Evolutionary conservation across 2,113 vertebrate species (phyloP).

Genomic region (Emberiza fucata): DNA sequence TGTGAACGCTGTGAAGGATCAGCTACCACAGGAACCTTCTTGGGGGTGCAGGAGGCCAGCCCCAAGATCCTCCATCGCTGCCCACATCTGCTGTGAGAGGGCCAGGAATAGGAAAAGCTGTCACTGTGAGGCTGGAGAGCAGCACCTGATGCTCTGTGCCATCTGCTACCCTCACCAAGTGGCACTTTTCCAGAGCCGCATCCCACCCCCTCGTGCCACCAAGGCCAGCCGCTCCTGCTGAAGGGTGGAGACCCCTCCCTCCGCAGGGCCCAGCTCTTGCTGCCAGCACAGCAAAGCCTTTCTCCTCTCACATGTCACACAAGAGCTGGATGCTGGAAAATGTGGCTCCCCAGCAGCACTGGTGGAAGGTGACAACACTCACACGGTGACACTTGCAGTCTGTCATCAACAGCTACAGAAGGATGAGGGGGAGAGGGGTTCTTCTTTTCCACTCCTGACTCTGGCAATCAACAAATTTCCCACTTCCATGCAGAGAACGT

Average conservation of each 20-base stretch:
- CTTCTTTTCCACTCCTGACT: background rate
- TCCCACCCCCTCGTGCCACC: accelerated
- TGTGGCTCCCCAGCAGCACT: background rate
- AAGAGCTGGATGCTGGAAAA: background rate
- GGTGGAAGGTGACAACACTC: background rate
- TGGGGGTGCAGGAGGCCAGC: background rate
- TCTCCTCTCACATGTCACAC: background rate
- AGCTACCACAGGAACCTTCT: background rate
- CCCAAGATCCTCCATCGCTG: background rate
- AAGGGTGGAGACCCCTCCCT: background rate
- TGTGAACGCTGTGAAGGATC: background rate
- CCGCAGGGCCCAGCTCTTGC: accelerated
- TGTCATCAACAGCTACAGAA: background rate
- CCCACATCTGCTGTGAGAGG: background rate
- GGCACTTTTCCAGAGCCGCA: background rate
- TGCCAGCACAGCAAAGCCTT: background rate
- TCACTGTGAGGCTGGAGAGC: background rate
- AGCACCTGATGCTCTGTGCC: background rate
- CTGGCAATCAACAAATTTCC: background rate
- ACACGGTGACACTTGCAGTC: background rate
- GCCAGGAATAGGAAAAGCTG: background rate
- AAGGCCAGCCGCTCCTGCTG: background rate
- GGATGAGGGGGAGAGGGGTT: background rate
- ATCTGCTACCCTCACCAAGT: background rate
- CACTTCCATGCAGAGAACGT: accelerated